These are phyloP conservation scores for Falco naumanni DNA, from an alignment of 2,797 vertebrate species.

Conservation along the genomic window DNA sequence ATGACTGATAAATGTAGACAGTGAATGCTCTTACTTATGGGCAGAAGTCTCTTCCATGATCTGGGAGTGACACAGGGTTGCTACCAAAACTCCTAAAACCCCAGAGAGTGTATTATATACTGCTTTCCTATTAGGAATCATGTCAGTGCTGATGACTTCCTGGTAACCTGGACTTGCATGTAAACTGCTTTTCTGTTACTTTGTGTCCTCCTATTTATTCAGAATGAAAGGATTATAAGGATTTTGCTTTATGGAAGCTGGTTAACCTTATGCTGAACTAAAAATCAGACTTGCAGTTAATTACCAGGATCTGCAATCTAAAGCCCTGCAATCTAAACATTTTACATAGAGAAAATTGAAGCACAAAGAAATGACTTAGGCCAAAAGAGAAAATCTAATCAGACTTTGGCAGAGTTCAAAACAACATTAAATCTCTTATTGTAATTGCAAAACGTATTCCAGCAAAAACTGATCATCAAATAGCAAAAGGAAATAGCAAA, in stretches of 20 bases:
- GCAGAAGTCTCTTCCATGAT: not conserved
- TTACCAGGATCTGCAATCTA: slow-evolving; percentile 54
- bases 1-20: not conserved
- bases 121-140: not conserved
- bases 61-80: not conserved
- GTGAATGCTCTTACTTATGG: not conserved
- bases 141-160: not conserved
- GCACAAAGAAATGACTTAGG: slow-evolving; percentile 38
- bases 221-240: not conserved
- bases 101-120: not conserved
- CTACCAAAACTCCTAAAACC: not conserved
- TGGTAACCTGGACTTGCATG: not conserved
- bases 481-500: slow-evolving; percentile 26
- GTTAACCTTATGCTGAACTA: slow-evolving; percentile 64
- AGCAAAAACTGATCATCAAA: slow-evolving; percentile 40
- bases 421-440: slow-evolving; percentile 54
- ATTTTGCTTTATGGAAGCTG: slow-evolving; percentile 59
- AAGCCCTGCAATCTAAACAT: slow-evolving; percentile 46
- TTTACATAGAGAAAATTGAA: slow-evolving; percentile 50
- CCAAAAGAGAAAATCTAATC: slow-evolving; percentile 64
- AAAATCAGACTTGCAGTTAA: slow-evolving; percentile 67
- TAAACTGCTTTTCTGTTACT: slow-evolving; percentile 31
- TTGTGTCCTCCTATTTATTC: not conserved
- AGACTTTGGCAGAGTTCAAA: slow-evolving; percentile 56
- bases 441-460: slow-evolving; percentile 54